phyloP scores from a whole-genome alignment of 2,113 vertebrate genomes.

The Trachemys scripta region DNA sequence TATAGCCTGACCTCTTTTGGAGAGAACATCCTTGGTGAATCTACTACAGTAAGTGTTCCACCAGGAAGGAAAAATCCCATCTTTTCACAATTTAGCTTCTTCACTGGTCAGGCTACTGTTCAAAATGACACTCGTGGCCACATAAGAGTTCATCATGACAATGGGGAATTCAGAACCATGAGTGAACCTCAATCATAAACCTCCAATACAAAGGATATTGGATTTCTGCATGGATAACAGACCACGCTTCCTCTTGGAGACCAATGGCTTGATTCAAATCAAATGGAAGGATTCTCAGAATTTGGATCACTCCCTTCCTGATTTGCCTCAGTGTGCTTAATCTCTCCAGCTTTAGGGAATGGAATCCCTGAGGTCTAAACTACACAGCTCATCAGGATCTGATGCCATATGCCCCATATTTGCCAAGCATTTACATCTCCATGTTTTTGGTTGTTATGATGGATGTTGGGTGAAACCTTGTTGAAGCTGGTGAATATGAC shows the following conservation, averaged over 20 bases:
- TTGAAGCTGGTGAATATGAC: background rate
- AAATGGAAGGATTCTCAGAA: background rate
- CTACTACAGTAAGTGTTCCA: background rate
- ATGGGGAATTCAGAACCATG: background rate
- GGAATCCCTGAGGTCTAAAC: background rate
- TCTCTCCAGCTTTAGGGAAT: background rate
- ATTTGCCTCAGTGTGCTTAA: background rate
- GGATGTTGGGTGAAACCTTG: background rate
- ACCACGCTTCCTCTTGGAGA: background rate
- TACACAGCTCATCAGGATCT: background rate
- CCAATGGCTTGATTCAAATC: background rate
- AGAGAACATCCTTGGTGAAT: background rate
- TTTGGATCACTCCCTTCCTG: background rate
- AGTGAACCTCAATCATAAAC: rapidly evolving
- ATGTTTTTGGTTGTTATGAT: background rate
- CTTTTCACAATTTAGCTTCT: background rate
- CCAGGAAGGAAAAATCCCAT: background rate
- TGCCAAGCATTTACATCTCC: background rate
- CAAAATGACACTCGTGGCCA: background rate
- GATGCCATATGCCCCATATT: background rate
- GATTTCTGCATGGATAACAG: background rate
- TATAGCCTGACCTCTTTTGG: background rate
- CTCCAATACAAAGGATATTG: background rate
- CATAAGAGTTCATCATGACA: background rate
- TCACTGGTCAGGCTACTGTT: background rate